Conservation (phyloP, 2,113 vertebrate genomes). For the Etia nguti region DNA sequence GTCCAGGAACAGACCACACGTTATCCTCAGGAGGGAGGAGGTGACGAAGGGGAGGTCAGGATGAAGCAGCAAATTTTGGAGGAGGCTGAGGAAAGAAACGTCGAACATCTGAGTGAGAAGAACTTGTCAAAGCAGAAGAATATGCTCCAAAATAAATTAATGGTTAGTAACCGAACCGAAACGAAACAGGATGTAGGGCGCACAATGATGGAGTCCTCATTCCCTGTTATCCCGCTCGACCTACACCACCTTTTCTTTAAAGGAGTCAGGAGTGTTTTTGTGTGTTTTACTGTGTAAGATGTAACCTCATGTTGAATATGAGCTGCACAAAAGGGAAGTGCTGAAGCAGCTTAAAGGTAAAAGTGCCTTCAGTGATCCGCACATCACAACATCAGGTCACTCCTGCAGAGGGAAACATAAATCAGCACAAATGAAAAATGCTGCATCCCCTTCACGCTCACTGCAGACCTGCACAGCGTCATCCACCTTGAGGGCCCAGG, state of each 20-base stretch:
- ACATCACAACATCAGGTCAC: background rate
- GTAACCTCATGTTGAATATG: background rate
- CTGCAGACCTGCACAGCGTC: background rate
- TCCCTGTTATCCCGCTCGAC: background rate
- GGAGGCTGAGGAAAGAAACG: background rate
- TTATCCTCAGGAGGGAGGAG: background rate
- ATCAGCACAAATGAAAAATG: background rate
- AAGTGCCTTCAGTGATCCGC: background rate
- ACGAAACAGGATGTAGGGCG: background rate
- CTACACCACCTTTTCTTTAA: background rate
- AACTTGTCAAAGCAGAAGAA: background rate
- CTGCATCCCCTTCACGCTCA: background rate
- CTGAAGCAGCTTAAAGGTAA: background rate
- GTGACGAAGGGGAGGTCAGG: background rate
- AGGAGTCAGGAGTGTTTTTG: background rate
- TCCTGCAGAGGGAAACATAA: background rate
- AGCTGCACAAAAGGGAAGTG: background rate
- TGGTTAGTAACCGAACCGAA: background rate
- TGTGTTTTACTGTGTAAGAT: background rate
- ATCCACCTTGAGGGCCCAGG: background rate
- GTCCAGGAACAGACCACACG: background rate
- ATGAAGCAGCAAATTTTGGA: background rate
- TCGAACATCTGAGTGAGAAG: background rate
- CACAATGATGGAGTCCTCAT: background rate
- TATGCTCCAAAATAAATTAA: background rate